Evolutionary conservation across 1,140 invertebrate species (phyloP).

Genomic region (Chymomyza costata): DNA sequence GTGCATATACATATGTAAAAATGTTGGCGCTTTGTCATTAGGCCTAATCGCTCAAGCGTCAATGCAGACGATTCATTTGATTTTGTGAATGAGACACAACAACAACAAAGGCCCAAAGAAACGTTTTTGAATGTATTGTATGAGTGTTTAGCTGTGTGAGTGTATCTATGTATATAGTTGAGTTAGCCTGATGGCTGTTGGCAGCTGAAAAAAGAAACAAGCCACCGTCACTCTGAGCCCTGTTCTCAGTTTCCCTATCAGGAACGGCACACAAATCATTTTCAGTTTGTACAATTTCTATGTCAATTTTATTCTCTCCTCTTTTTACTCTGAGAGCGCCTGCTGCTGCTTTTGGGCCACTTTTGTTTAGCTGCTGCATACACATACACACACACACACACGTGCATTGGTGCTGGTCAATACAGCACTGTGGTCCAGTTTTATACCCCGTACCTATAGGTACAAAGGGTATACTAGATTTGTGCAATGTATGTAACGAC

Average conservation of each 20-base stretch:
- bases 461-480: too few relatives aligned
- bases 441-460: too few relatives aligned
- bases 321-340: background rate
- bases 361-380: conserved; percentile 52
- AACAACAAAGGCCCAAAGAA: too few relatives aligned
- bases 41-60: conserved; percentile 39
- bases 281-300: conserved; percentile 69
- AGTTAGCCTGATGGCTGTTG: too few relatives aligned
- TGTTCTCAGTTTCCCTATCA: too few relatives aligned
- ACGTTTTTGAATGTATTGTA: too few relatives aligned
- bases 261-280: conserved; percentile 53
- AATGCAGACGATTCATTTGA: conserved; percentile 36
- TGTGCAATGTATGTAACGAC: too few relatives aligned
- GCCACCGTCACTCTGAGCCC: too few relatives aligned
- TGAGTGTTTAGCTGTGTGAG: conserved; percentile 3
- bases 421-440: too few relatives aligned
- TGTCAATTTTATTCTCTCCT: conserved; percentile 45
- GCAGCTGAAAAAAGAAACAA: too few relatives aligned
- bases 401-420: too few relatives aligned
- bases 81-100: conserved; percentile 9
- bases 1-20: too few relatives aligned
- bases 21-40: conserved; percentile 26
- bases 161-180: conserved; percentile 1
- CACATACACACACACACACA: conserved; percentile 9
- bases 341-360: conserved; percentile 33